These are phyloP conservation scores for Mythimna loreyi DNA, from an alignment of 2,888 invertebrate genomes.

Conservation along the genomic window DNA sequence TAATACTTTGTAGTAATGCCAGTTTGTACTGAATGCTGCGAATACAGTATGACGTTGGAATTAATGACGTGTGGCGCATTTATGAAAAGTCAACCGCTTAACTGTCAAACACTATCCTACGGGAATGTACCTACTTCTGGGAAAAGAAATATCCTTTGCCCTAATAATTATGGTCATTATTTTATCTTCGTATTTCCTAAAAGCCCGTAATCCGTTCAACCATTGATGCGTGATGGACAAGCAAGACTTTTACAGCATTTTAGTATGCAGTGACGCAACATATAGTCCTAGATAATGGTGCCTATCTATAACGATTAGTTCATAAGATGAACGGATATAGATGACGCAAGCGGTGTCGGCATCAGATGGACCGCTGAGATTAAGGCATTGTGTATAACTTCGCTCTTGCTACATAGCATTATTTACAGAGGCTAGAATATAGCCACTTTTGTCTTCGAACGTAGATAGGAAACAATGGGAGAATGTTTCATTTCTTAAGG, in stretches of 20 bases:
- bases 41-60: background rate
- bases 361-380: slow-evolving; percentile 42
- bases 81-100: background rate
- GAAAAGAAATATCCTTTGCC: too few relatives aligned
- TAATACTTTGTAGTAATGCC: too few relatives aligned
- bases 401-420: slow-evolving; percentile 34
- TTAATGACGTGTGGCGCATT: background rate
- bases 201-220: too few relatives aligned
- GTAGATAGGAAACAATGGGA: slow-evolving; percentile 17
- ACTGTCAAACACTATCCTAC: too few relatives aligned
- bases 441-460: slow-evolving; percentile 15
- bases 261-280: background rate
- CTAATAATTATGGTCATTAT: too few relatives aligned
- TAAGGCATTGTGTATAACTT: slow-evolving; percentile 45
- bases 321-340: slow-evolving; percentile 42
- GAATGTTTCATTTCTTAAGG: slow-evolving; percentile 15
- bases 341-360: slow-evolving; percentile 48
- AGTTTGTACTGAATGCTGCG: background rate
- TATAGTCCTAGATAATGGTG: slow-evolving; percentile 9
- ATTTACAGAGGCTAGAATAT: slow-evolving; percentile 32
- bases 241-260: too few relatives aligned
- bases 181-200: too few relatives aligned
- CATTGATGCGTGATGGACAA: too few relatives aligned
- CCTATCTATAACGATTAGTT: slow-evolving; percentile 30
- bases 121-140: too few relatives aligned